Percentiles rank a stretch among this genome's conserved stretches.
These are phyloP conservation scores for Uria lomvia DNA, from an alignment of 2,113 vertebrate genomes.

Conservation along the genomic window DNA sequence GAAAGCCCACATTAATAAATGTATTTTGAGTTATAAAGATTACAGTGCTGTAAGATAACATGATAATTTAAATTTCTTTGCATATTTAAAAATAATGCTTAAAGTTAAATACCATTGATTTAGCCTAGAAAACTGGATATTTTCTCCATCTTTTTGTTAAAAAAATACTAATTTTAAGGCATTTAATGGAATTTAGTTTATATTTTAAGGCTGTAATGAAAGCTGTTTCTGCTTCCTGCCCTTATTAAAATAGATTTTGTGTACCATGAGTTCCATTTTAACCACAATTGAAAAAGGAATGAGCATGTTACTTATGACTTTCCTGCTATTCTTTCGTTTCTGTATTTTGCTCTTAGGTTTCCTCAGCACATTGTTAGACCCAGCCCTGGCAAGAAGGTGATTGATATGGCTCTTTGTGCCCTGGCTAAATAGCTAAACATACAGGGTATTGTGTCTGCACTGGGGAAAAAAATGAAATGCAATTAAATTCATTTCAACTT, in stretches of 20 bases:
- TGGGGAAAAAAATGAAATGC: conserved; percentile 32
- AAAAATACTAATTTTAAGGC: not conserved
- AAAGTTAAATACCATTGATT: not conserved
- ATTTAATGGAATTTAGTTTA: not conserved
- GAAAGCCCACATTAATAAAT: not conserved
- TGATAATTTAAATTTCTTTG: not conserved
- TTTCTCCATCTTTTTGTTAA: not conserved
- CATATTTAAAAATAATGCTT: not conserved
- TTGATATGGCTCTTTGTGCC: conserved; percentile 43
- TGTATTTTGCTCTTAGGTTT: conserved; percentile 18
- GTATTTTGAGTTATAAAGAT: not conserved
- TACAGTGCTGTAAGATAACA: not conserved
- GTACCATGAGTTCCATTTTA: not conserved
- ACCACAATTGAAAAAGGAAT: not conserved
- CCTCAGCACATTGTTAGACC: not conserved
- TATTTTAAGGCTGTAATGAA: not conserved
- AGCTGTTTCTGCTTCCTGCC: not conserved
- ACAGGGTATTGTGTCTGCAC: not conserved
- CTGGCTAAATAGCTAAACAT: conserved; percentile 46
- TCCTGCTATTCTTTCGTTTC: not conserved
- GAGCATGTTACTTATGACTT: not conserved
- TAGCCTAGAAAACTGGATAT: not conserved
- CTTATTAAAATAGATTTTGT: not conserved
- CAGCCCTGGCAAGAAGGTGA: not conserved
- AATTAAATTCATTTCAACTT: conserved; percentile 54